Conservation (phyloP, 2,888 invertebrate genomes). For the Perizoma affinitatum region DNA sequence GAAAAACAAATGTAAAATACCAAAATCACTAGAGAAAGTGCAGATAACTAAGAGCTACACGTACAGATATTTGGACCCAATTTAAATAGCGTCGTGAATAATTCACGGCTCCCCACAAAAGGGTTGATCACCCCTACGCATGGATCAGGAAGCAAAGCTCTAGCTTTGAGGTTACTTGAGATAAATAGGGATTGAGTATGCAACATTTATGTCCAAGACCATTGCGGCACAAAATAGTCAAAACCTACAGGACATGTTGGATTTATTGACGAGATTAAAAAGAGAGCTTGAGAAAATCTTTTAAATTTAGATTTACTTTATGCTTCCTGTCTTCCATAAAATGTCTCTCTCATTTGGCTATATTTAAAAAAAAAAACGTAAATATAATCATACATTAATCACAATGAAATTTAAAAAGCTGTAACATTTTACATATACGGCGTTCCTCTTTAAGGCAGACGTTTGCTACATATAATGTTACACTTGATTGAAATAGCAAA, state of each 20-base stretch:
- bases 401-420: too few relatives aligned
- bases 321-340: too few relatives aligned
- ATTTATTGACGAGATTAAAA: too few relatives aligned
- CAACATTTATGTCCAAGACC: slow-evolving; percentile 22
- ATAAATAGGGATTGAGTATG: slow-evolving; percentile 43
- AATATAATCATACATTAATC: too few relatives aligned
- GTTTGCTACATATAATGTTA: slow-evolving; percentile 50
- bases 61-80: slow-evolving; percentile 50
- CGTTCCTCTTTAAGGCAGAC: slow-evolving; percentile 25
- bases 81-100: slow-evolving; percentile 63
- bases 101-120: slow-evolving; percentile 59
- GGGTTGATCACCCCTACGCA: slow-evolving; percentile 62
- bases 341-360: too few relatives aligned
- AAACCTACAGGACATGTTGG: slow-evolving; percentile 1
- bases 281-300: too few relatives aligned
- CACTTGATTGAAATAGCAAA: slow-evolving; percentile 65
- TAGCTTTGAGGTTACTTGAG: slow-evolving; percentile 45
- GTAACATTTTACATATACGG: slow-evolving; percentile 7
- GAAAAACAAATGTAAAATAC: not conserved
- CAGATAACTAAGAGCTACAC: slow-evolving; percentile 25
- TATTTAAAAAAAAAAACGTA: too few relatives aligned
- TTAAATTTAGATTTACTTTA: too few relatives aligned
- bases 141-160: slow-evolving; percentile 56
- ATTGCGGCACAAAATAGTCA: too few relatives aligned
- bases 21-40: slow-evolving; percentile 34